Conservation (phyloP, 2,888 invertebrate genomes). For the Conus canariensis region DNA sequence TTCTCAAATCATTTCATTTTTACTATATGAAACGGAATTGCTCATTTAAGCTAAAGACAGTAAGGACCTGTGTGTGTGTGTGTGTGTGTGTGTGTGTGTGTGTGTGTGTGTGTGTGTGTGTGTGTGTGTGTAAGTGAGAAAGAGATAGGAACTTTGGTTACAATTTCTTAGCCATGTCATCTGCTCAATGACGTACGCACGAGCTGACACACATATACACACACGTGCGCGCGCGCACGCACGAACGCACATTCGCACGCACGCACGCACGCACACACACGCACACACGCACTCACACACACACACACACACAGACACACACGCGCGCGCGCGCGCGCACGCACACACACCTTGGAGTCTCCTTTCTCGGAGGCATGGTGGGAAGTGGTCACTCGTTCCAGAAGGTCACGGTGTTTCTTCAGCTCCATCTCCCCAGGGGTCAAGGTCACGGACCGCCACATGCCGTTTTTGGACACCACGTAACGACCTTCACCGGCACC, state of each 20-base stretch:
- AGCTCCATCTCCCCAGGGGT: slow-evolving; percentile 64
- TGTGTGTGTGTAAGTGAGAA: too few relatives aligned
- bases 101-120: too few relatives aligned
- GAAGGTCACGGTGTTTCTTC: slow-evolving; percentile 56
- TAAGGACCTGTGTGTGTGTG: too few relatives aligned
- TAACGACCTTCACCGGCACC: slow-evolving; percentile 48
- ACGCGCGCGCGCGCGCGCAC: background rate
- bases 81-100: too few relatives aligned
- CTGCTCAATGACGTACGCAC: background rate
- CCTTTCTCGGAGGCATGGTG: background rate
- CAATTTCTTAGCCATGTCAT: too few relatives aligned
- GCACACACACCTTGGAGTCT: background rate
- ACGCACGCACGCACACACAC: background rate
- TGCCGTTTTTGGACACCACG: slow-evolving; percentile 55
- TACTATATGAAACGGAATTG: too few relatives aligned
- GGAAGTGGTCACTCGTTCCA: slow-evolving; percentile 1
- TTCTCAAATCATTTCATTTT: too few relatives aligned
- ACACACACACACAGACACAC: background rate
- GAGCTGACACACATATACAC: background rate
- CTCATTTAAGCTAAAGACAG: too few relatives aligned
- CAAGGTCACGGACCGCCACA: slow-evolving; percentile 56
- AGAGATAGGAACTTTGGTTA: too few relatives aligned
- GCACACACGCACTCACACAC: too few relatives aligned
- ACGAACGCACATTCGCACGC: background rate
- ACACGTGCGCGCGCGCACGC: background rate